These are phyloP conservation scores for Athalia cordata DNA, from an alignment of 2,888 invertebrate genomes.

Conservation along the genomic window DNA sequence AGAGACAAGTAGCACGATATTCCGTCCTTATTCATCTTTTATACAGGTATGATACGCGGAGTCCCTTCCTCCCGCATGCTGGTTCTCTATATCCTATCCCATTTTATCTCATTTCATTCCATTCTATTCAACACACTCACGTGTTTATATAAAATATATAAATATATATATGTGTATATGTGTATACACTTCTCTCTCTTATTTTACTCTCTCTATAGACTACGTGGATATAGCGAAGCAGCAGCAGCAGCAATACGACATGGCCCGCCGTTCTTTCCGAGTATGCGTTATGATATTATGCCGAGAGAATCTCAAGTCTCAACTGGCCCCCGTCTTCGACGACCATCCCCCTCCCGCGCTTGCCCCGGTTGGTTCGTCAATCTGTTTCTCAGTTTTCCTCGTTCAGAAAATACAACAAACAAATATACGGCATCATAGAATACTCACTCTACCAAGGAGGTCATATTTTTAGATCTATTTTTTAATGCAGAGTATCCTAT, in stretches of 20 bases:
- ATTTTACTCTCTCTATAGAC: no score
- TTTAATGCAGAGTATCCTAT: no score
- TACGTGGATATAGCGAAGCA: no score
- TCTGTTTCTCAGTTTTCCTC: neutral
- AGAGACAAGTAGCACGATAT: constrained; percentile 29
- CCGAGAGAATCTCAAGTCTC: constrained; percentile 59
- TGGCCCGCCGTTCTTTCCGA: no score
- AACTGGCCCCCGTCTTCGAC: constrained; percentile 60
- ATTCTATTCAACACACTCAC: neutral
- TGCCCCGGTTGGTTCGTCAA: neutral
- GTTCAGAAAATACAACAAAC: neutral
- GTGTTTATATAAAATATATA: neutral
- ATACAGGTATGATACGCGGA: constrained; percentile 62
- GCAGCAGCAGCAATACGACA: no score
- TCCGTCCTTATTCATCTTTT: constrained; percentile 21
- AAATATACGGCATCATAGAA: neutral
- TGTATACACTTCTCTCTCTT: neutral
- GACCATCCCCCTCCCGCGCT: constrained; percentile 17
- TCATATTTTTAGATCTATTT: neutral
- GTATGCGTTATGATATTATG: no score
- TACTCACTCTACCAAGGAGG: neutral
- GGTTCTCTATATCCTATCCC: neutral
- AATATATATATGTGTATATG: neutral
- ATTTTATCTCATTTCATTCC: constrained; percentile 14
- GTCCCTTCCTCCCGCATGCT: neutral